Base-by-base conservation (phyloP, 2,113 vertebrate species). In the Hypocryptadius cinnamomeus region DNA sequence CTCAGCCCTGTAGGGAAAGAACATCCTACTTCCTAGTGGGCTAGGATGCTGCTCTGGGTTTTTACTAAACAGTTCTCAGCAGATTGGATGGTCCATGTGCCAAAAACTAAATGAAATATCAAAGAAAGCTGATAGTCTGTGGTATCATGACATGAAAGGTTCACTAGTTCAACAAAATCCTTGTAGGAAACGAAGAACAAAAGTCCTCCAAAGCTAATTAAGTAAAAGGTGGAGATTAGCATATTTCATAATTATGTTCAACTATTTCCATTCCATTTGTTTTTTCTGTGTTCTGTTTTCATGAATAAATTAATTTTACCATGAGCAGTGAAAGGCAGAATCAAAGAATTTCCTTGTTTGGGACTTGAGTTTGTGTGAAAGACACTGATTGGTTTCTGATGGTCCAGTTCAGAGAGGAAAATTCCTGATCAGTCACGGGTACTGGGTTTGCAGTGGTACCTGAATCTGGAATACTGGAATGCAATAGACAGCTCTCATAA, bases 51-150 rank as follows among this genome's bases (percentile, higher is more conserved):
- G 28, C 8, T 81, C 44, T 48, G 4, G 5, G 2, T 22, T 94
- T 86, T 56, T 25, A 31, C 15, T n/a, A 30, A 92, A 18, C 13
- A 45, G 2, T 83, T 80, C 30, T 65, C 11, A 35, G 42, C 5
- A 63, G 21, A 14, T n/a, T 54, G 37, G 6, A 42, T 72, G 9
- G 16, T 64, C 35, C 25, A 11, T 28, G 28, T n/a, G 17, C 15
- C 10, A 2, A 3, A 60, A 42, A 48, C 12, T 3, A 48, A 56
- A 11, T 12, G 8, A 68, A 86, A 42, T 73, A 28, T 48, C 37
- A 28, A 47, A 61, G 27, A 13, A 80, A 65, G 7, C n/a, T 66
- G n/a, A 13, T 42, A 60, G 57, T 60, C 23, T 0, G 0, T 64
- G 24, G 7, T 40, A 18, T 35, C 50, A 16, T 77, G n/a, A 86